These are phyloP conservation scores for Pocillopora grandis DNA, from an alignment of 92 coral and sea anemone genomes.

Conservation along the genomic window DNA sequence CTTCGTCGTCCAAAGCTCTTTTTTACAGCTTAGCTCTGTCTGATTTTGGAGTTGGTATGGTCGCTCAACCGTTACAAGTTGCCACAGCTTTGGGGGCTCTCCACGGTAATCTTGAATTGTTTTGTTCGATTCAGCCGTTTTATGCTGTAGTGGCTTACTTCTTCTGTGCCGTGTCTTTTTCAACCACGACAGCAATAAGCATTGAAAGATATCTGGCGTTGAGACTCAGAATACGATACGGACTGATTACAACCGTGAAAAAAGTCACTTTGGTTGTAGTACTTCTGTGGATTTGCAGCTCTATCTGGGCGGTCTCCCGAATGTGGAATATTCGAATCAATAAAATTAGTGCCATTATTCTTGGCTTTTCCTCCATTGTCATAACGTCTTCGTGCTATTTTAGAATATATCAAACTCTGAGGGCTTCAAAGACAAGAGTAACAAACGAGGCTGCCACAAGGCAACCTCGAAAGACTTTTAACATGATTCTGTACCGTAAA, in stretches of 20 bases:
- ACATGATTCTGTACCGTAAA: slow-evolving; percentile 36
- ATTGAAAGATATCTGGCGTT: slow-evolving; percentile 58
- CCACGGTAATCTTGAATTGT: slow-evolving; percentile 15
- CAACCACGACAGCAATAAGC: slow-evolving; percentile 57
- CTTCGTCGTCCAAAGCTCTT: slow-evolving; percentile 42
- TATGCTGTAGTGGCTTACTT: slow-evolving; percentile 54
- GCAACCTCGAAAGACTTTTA: slow-evolving; percentile 4
- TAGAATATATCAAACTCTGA: slow-evolving; percentile 46
- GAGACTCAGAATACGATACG: slow-evolving; percentile 46
- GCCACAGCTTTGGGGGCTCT: slow-evolving; percentile 40
- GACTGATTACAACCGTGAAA: slow-evolving; percentile 32
- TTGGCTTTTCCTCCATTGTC: slow-evolving; percentile 36
- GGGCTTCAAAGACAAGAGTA: background rate
- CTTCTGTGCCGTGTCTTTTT: slow-evolving; percentile 43
- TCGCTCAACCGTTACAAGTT: slow-evolving; percentile 58
- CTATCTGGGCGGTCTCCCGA: slow-evolving; percentile 47
- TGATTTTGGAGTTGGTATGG: slow-evolving; percentile 57
- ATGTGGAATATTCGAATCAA: slow-evolving; percentile 40
- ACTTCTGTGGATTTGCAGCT: slow-evolving; percentile 36
- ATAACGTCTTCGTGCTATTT: slow-evolving; percentile 40
- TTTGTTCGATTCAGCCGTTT: slow-evolving; percentile 49
- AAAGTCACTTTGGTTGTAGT: slow-evolving; percentile 17
- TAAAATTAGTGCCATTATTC: slow-evolving; percentile 36
- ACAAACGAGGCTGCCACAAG: background rate
- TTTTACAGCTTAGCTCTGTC: slow-evolving; percentile 55